Evolutionary conservation across 2,888 invertebrate species (phyloP), one percentile per base, ranked within the genome.

Genomic region (Homarus gammarus): DNA sequence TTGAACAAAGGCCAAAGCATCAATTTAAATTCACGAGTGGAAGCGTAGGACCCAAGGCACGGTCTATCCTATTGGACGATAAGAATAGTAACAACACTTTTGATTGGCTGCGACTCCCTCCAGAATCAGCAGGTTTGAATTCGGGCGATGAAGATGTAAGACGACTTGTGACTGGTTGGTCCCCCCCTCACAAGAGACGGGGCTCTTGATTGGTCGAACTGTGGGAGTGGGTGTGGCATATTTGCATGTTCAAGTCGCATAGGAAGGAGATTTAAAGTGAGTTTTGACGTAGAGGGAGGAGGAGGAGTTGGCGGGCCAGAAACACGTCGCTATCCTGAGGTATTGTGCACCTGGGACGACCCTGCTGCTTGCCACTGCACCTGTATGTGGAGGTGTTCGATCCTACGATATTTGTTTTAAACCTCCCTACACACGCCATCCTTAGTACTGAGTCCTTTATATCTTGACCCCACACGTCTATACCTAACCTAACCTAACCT

Each of bases 41-140:
- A 81, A 82, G 82, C 73, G 73, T 51, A 77, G 49, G 70, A 81
- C 49, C 82, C 36, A 78, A 83, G 77, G 49, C 73, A 77, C 73
- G 31, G 38, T 44, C 64, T 38, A 38, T 77, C 77, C 83, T 36
- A 88, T 83, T 88, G 88, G 88, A 38, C 44, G 78, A 84, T 88
- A 82, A 88, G 88, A 83, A 88, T 88, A 88, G 83, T 75, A 81
- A 88, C 88, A 36, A 31, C 64, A 75, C 83, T 88, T 88, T 88
- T 88, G 88, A 88, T 88, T 88, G 83, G 88, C 77, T 49, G 73
- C 22, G n/a, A 75, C 22, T 72, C 31, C 68, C 73, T 83, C 83
- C 87, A 88, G 87, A 88, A 88, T 88, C 87, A 88, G 87, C 83
- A 77, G 68, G 83, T 88, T 88, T 68, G 83, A 88, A 73, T 88